A percentile compares a stretch with the other conserved stretches of the same genome.
phyloP scores from a whole-genome alignment of 2,888 invertebrate species.

The Diarsia mendica region DNA sequence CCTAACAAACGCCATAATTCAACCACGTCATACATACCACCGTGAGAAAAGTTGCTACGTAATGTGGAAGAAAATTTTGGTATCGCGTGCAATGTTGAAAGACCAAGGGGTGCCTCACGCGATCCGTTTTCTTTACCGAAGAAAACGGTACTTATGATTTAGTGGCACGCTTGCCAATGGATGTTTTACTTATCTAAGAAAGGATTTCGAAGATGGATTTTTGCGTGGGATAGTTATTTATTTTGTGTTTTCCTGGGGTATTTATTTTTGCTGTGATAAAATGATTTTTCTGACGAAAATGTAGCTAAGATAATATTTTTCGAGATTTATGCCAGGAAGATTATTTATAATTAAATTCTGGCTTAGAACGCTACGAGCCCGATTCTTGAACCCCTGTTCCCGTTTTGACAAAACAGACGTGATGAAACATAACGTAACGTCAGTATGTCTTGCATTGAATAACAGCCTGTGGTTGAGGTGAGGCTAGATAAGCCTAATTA shows the following conservation, averaged over 20 bases:
- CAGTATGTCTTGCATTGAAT: not conserved
- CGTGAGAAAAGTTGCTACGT: conserved; percentile 80
- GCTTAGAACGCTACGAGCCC: not conserved
- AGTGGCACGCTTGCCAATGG: conserved; percentile 74
- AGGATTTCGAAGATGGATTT: conserved; percentile 53
- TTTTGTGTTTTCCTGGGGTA: conserved; percentile 29
- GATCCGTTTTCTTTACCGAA: conserved; percentile 78
- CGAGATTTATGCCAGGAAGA: not conserved
- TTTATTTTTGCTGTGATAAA: conserved; percentile 27
- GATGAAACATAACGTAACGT: not conserved
- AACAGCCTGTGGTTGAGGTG: not conserved
- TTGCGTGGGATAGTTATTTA: conserved; percentile 53
- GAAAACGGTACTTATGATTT: conserved; percentile 82
- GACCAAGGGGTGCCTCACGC: conserved; percentile 80
- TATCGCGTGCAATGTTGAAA: conserved; percentile 81
- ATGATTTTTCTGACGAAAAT: not conserved
- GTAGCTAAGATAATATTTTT: not conserved
- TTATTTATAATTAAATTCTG: conserved; percentile 17
- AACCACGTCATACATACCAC: conserved; percentile 70
- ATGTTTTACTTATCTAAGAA: conserved; percentile 57
- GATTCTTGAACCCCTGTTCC: too few relatives aligned
- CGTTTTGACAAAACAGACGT: not conserved
- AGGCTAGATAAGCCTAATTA: not conserved
- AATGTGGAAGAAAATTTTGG: conserved; percentile 85
- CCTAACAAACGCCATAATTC: conserved; percentile 44